A percentile compares a stretch with the other conserved stretches of the same genome.
These are phyloP conservation scores for Galaxias olidus DNA, from an alignment of 2,797 vertebrate species.

Conservation along the genomic window DNA sequence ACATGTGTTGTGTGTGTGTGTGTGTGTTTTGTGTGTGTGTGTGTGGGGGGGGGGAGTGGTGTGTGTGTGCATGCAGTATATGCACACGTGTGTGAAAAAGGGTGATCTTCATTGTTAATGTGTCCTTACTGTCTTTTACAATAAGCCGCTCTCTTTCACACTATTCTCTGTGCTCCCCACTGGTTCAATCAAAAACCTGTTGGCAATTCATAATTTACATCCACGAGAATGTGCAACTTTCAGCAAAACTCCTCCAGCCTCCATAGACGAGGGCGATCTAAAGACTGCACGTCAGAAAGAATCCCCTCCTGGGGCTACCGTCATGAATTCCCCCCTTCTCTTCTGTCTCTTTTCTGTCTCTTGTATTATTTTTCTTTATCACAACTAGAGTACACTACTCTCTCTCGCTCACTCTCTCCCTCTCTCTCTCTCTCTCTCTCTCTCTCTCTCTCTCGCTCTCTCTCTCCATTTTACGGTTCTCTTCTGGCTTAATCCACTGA, in stretches of 20 bases:
- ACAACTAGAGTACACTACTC: not conserved
- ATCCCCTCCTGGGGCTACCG: not conserved
- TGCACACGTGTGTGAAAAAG: constrained; percentile 3
- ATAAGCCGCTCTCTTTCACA: too few species aligned
- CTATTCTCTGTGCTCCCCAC: not conserved
- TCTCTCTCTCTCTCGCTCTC: not conserved
- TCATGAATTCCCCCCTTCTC: not conserved
- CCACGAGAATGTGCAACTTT: not conserved
- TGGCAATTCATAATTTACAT: constrained; percentile 9
- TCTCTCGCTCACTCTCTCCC: not conserved
- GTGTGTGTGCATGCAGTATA: not conserved
- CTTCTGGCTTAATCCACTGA: not conserved
- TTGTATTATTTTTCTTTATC: not conserved
- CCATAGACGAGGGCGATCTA: not conserved
- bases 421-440: not conserved
- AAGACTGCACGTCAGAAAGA: not conserved
- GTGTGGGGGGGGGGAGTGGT: too few species aligned
- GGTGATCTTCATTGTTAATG: too few species aligned
- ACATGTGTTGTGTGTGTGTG: too few species aligned
- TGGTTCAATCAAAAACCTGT: not conserved
- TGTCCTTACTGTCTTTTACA: too few species aligned
- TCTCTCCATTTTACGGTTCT: not conserved
- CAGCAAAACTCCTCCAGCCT: not conserved
- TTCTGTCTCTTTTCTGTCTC: not conserved
- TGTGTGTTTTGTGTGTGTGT: too few species aligned